Base-by-base conservation (phyloP, 1,140 invertebrate species). In the Lineus longissimus region DNA sequence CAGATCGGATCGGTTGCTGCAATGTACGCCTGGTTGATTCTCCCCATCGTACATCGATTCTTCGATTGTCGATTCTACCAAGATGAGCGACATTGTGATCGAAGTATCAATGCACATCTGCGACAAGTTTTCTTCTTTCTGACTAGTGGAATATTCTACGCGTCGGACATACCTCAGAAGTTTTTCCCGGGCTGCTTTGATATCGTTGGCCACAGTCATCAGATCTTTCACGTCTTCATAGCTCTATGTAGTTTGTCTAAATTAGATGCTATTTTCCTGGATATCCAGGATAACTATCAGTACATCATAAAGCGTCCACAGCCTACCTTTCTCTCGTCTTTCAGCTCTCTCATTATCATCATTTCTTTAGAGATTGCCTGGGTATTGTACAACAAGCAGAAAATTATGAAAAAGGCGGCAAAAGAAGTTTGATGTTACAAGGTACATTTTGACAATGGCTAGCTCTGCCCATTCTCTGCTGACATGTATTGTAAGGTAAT, bases 201-300 rank as follows among this genome's bases (percentile, higher is more conserved):
- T 57, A 75, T 80, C 63, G 58, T 81, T 19, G 77, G 77, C 27
- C 77, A 80, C 60, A 76, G 79, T 62, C 78, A 80, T 64, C 79
- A 81, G 65, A 65, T 81, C 33, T 81, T 81, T 62, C 79, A 81
- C 63, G 62, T 80, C 25, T 78, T 72, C 64, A 80, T 81, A 22
- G 63, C 59, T 31, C 51, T 55, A 23, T 41, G 54, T 31, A 64
- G 55, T 4, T 31, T 64, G n/a, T 25, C 13, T 17, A 61, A 67
- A 57, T 31, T 67, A n/a, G 65, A 67, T 33, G 57, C 61, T 19
- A 57, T 64, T 29, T 55, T 60, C 27, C 33, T 47, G 25, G 64
- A 66, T 51, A 57, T 66, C 29, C 31, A 57, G 30, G n/a, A n/a
- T 23, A 51, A 51, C 2, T 23, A 47, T 36, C n/a, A 45, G 25